Base-by-base conservation (phyloP, 2,797 vertebrate species). In the Atherinosoma microstoma region DNA sequence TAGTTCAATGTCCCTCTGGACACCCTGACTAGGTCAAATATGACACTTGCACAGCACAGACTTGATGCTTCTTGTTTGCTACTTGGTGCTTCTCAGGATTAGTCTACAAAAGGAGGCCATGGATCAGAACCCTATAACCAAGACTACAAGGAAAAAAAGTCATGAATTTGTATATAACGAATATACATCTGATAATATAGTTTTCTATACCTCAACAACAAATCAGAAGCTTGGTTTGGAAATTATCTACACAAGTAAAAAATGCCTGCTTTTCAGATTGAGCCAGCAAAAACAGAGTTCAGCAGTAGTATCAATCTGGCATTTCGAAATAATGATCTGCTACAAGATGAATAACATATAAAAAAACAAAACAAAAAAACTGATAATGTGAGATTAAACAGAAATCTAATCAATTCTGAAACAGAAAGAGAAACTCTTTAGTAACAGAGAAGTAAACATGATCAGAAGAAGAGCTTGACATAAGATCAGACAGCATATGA, bases 1-100 rank as follows among this genome's bases (percentile, higher is more conserved):
- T 66, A 62, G 70, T 75, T 85, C 75, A 81, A 83, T 24, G 82
- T 45, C 57, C 57, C 38, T 16, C 30, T 38, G 42, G 64, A 76
- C 24, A 73, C 1, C 9, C 6, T 0, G 4, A 54, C 12, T 64
- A 36, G 45, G 66, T 68, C 69, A 85, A 65, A 35, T 64, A 60
- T 34, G 51, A 62, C 15, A 20, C 49, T 58, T 58, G 66, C 35
- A 34, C 32, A 35, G 24, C 40, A 72, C 11, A 69, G 13, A 22
- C 24, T 54, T 34, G 60, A 59, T n/a, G n/a, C n/a, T n/a, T n/a
- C n/a, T n/a, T n/a, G n/a, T n/a, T n/a, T n/a, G n/a, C n/a, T n/a
- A n/a, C n/a, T n/a, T n/a, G 10, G n/a, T n/a, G 35, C 11, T 42
- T 4, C 18, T 20, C 0, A 38, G 16, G 30, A 58, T 70, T 63